A percentile compares a stretch with the other conserved stretches of the same genome.
These are phyloP conservation scores for Ornithorhynchus anatinus DNA, from an alignment of 2,113 vertebrate genomes.

Conservation along the genomic window DNA sequence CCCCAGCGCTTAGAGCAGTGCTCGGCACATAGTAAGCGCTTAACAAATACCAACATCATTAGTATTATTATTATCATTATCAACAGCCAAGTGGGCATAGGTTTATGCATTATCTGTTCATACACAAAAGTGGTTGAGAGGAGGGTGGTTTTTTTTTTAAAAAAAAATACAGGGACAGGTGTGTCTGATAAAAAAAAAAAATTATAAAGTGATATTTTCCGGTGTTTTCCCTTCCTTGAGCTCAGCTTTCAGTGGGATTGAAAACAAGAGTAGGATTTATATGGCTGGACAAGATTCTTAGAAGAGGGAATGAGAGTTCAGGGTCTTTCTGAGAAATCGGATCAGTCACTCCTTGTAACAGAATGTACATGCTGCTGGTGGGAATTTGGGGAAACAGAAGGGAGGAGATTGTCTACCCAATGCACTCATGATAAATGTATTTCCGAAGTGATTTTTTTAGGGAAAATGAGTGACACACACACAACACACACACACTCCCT, in stretches of 20 bases:
- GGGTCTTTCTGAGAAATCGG: neutral
- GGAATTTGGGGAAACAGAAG: neutral
- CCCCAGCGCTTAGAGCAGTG: too few relatives aligned
- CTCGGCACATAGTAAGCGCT: too few relatives aligned
- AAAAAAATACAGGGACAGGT: neutral
- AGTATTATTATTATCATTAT: too few relatives aligned
- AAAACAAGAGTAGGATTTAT: neutral
- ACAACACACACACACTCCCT: neutral
- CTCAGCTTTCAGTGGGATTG: neutral
- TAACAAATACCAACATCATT: too few relatives aligned
- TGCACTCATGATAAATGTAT: neutral
- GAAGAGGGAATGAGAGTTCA: neutral
- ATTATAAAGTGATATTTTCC: neutral
- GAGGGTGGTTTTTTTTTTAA: too few relatives aligned
- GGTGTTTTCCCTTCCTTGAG: neutral
- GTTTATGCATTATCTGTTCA: too few relatives aligned
- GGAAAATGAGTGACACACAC: neutral
- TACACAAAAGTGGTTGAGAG: too few relatives aligned
- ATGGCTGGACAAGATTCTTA: neutral
- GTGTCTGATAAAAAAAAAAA: neutral
- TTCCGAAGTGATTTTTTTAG: neutral
- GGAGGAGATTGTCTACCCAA: accelerated
- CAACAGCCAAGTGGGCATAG: too few relatives aligned
- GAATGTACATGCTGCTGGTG: too few relatives aligned
- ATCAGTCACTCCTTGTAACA: neutral